Percentiles rank a stretch among this genome's conserved stretches.
phyloP scores from a whole-genome alignment of 2,797 vertebrate genomes.

The Aulostomus chinensis region DNA sequence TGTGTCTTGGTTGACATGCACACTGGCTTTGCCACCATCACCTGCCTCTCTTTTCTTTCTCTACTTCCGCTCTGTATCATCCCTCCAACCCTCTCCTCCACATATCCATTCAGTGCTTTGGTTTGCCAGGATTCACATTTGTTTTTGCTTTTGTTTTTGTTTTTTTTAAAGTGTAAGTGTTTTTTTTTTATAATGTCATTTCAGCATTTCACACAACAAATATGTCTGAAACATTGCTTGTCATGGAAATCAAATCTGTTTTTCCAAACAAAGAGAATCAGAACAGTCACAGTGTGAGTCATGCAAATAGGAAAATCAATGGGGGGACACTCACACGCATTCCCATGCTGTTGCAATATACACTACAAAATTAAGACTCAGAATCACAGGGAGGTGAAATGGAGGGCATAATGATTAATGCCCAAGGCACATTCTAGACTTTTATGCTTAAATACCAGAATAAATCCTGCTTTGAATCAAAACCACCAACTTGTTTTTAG shows the following conservation, averaged over 20 bases:
- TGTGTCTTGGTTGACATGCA: conserved; percentile 54
- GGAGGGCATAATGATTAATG: not conserved
- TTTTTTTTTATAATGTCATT: not conserved
- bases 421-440: not conserved
- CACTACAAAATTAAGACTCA: not conserved
- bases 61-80: conserved; percentile 26
- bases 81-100: conserved; percentile 1
- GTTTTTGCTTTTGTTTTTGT: not conserved
- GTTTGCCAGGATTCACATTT: conserved; percentile 19
- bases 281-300: too few relatives aligned
- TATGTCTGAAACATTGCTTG: too few relatives aligned
- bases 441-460: not conserved
- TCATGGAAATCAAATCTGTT: not conserved
- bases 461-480: not conserved
- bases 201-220: not conserved
- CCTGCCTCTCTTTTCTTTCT: conserved; percentile 46
- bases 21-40: conserved; percentile 73
- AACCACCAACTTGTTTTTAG: not conserved
- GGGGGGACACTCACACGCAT: too few relatives aligned
- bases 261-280: too few relatives aligned
- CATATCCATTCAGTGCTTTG: conserved; percentile 37
- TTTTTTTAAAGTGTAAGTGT: too few relatives aligned
- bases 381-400: not conserved
- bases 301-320: too few relatives aligned
- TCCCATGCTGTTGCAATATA: too few relatives aligned